These are phyloP conservation scores for Squalus acanthias DNA, from an alignment of 2,797 vertebrate species.

Conservation along the genomic window DNA sequence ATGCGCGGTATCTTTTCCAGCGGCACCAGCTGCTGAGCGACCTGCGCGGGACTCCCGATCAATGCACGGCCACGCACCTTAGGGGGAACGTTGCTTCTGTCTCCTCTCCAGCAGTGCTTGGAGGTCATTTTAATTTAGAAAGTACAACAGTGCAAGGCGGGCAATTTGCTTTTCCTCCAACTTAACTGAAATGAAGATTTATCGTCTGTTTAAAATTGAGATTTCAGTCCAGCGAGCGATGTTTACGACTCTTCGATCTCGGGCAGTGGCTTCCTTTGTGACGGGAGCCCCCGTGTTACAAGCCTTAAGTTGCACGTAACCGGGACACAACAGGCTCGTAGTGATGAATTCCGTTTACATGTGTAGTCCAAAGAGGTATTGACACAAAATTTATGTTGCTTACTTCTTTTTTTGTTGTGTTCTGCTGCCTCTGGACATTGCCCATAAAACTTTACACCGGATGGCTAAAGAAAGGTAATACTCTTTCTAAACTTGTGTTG, in stretches of 20 bases:
- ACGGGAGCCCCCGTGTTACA: background rate
- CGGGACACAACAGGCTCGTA: conserved; percentile 43
- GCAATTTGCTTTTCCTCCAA: background rate
- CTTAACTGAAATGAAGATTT: background rate
- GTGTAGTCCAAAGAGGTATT: conserved; percentile 39
- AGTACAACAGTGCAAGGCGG: background rate
- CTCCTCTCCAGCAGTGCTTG: background rate
- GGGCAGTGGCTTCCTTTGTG: background rate
- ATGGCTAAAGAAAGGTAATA: conserved; percentile 73
- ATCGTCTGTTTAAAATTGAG: background rate
- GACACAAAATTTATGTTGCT: conserved; percentile 63
- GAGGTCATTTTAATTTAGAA: background rate
- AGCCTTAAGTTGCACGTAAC: background rate
- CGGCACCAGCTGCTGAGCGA: no score
- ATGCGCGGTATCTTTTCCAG: no score
- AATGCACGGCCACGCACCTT: no score
- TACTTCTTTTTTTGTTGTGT: conserved; percentile 59
- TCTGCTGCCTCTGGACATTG: conserved; percentile 77
- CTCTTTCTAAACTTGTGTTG: conserved; percentile 43
- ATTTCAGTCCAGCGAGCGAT: background rate
- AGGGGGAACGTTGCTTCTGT: background rate
- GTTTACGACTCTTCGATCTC: background rate
- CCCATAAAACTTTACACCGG: conserved; percentile 67
- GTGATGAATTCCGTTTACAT: background rate
- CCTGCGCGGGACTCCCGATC: no score